Percentiles rank a stretch among this genome's conserved stretches.
These are phyloP conservation scores for Tiliacea citrago DNA, from an alignment of 2,888 invertebrate species.

Conservation along the genomic window DNA sequence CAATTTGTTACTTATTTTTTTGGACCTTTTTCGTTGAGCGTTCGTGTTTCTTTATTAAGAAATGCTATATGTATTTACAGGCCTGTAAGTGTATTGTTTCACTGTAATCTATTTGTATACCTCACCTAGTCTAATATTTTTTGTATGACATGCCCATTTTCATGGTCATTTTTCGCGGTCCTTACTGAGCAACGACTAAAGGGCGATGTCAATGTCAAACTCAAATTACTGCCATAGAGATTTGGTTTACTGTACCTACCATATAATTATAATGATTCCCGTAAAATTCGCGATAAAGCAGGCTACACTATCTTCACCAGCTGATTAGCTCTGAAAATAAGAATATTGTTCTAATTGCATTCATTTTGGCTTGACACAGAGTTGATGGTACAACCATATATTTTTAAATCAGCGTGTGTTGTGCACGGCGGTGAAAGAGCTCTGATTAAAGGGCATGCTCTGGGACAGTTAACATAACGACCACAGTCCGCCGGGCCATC, in stretches of 20 bases:
- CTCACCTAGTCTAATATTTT: neutral
- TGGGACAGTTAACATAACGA: slow-evolving; percentile 33
- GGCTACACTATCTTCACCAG: neutral
- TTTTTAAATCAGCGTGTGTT: slow-evolving; percentile 36
- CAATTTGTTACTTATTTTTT: slow-evolving; percentile 56
- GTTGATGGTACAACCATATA: slow-evolving; percentile 7
- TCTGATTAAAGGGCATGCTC: slow-evolving; percentile 57
- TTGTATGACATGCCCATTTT: neutral
- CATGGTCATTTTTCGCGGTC: no score
- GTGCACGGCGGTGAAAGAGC: slow-evolving; percentile 51
- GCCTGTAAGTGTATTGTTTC: slow-evolving; percentile 8
- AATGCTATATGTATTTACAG: slow-evolving; percentile 3
- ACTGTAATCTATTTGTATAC: neutral
- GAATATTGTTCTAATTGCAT: neutral
- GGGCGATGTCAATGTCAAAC: neutral
- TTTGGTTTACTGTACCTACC: no score
- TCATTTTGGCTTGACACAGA: neutral
- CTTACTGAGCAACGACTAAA: neutral
- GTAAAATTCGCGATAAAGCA: neutral
- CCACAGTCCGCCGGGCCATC: slow-evolving; percentile 53
- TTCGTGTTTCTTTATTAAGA: slow-evolving; percentile 31
- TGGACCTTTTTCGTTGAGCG: slow-evolving; percentile 29
- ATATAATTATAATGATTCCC: no score
- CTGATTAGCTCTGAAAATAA: slow-evolving; percentile 13
- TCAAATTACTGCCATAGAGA: neutral